phyloP scores from a whole-genome alignment of 2,797 vertebrate genomes.

The Bradypus variegatus region DNA sequence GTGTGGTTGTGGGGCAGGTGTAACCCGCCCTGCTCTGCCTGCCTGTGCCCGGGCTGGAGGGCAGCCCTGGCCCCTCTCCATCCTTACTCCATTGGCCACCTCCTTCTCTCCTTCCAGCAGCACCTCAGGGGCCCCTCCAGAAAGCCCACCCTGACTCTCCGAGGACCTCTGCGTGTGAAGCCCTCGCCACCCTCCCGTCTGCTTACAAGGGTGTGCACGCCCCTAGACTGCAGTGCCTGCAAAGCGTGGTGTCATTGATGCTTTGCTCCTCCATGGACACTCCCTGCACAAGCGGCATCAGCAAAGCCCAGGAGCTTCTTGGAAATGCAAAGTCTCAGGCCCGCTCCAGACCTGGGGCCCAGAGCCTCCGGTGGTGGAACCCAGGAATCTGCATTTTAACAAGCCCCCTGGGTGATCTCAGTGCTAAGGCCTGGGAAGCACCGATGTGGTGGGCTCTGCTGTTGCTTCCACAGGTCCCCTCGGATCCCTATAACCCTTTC shows the following conservation, averaged over 20 bases:
- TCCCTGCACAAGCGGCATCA: background rate
- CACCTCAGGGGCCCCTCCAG: background rate
- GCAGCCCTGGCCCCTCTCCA: background rate
- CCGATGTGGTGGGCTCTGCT: too few relatives aligned
- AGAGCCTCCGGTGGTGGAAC: too few relatives aligned
- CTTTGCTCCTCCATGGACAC: background rate
- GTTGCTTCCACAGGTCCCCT: too few relatives aligned
- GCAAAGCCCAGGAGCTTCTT: too few relatives aligned
- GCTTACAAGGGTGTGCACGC: fast-evolving
- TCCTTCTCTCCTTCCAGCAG: background rate
- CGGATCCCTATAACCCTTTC: too few relatives aligned
- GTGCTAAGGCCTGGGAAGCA: too few relatives aligned
- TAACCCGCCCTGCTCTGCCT: background rate
- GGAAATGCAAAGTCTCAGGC: too few relatives aligned
- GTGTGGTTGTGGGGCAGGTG: fast-evolving
- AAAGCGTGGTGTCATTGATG: too few relatives aligned
- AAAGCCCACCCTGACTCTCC: background rate
- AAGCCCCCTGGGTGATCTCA: too few relatives aligned
- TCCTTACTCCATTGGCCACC: background rate
- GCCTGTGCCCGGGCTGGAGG: fast-evolving
- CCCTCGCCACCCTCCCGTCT: too few relatives aligned
- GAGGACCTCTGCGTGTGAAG: background rate
- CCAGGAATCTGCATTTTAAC: too few relatives aligned
- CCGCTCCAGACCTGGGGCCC: too few relatives aligned
- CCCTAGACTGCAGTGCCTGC: fast-evolving